These are phyloP conservation scores for Ambastaia sidthimunki DNA, from an alignment of 2,797 vertebrate genomes.

Conservation along the genomic window DNA sequence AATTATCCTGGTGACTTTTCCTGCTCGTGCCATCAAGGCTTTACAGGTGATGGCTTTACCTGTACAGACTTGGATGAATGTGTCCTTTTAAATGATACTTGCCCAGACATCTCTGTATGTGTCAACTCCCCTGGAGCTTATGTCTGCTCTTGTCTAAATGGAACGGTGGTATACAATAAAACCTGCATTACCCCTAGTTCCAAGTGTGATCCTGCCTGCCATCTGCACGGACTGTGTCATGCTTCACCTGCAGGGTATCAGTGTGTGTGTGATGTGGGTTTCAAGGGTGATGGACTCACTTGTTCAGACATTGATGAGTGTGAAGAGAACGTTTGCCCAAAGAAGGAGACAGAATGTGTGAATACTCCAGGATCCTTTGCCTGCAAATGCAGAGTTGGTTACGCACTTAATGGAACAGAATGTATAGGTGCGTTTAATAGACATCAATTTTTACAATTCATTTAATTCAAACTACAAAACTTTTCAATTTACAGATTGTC, in stretches of 20 bases:
- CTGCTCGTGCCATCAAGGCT: slow-evolving; percentile 79
- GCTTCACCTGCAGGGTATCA: slow-evolving; percentile 71
- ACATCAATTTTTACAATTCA: no score
- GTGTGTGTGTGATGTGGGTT: slow-evolving; percentile 83
- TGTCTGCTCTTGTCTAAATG: slow-evolving; percentile 84
- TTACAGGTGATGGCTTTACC: slow-evolving; percentile 77
- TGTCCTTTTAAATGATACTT: slow-evolving; percentile 64
- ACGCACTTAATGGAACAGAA: slow-evolving; percentile 65
- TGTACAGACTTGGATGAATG: slow-evolving; percentile 83
- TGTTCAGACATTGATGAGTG: slow-evolving; percentile 84
- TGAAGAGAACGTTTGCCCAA: slow-evolving; percentile 74
- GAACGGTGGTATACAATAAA: slow-evolving; percentile 72
- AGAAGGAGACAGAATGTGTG: slow-evolving; percentile 75
- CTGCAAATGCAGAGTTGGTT: slow-evolving; percentile 81
- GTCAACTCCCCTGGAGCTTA: slow-evolving; percentile 81
- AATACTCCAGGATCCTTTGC: slow-evolving; percentile 79
- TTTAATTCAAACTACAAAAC: background rate
- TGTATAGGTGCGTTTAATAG: slow-evolving; percentile 74
- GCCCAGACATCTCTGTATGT: slow-evolving; percentile 74
- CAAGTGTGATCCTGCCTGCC: slow-evolving; percentile 75
- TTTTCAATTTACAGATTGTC: background rate
- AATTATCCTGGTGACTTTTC: slow-evolving; percentile 74
- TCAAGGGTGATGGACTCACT: slow-evolving; percentile 72
- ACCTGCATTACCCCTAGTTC: slow-evolving; percentile 71
- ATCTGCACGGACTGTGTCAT: slow-evolving; percentile 79